These are phyloP conservation scores for Gobiocypris rarus DNA, from an alignment of 2,113 vertebrate species.

Conservation along the genomic window DNA sequence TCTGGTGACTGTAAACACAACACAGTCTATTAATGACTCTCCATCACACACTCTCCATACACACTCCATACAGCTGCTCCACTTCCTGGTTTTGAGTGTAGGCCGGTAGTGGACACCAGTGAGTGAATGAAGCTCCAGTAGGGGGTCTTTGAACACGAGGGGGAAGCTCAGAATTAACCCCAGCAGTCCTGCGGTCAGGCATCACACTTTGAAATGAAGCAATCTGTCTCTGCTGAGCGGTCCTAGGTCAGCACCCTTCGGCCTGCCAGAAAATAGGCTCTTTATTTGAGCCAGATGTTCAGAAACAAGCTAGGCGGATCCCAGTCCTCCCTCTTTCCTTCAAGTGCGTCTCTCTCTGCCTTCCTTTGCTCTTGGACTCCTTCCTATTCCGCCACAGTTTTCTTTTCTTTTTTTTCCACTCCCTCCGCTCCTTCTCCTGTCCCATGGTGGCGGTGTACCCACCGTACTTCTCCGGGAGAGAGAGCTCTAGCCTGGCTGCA, in stretches of 20 bases:
- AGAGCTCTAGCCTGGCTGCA: constrained; percentile 55
- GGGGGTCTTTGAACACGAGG: constrained; percentile 73
- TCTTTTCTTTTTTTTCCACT: constrained; percentile 3
- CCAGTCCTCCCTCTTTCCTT: neutral
- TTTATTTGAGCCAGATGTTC: constrained; percentile 93
- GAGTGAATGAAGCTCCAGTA: constrained; percentile 23
- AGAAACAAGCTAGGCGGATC: constrained; percentile 71
- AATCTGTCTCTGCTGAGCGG: constrained; percentile 79
- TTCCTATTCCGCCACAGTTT: constrained; percentile 20
- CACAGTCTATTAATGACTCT: neutral
- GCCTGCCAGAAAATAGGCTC: constrained; percentile 65
- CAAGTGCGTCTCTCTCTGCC: constrained; percentile 7
- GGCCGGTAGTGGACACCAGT: neutral
- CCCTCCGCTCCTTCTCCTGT: constrained; percentile 56
- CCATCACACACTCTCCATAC: neutral
- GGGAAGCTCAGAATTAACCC: constrained; percentile 88
- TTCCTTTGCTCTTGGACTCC: neutral
- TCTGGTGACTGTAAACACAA: neutral
- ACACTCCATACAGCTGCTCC: neutral
- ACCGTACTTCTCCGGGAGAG: constrained; percentile 38
- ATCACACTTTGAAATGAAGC: constrained; percentile 77
- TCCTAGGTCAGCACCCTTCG: constrained; percentile 79
- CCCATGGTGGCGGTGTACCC: constrained; percentile 59
- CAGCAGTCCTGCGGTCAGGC: constrained; percentile 74
- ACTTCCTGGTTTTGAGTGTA: constrained; percentile 5